These are phyloP conservation scores for Phataginus tetradactyla DNA, from an alignment of 2,797 vertebrate species.

Conservation along the genomic window DNA sequence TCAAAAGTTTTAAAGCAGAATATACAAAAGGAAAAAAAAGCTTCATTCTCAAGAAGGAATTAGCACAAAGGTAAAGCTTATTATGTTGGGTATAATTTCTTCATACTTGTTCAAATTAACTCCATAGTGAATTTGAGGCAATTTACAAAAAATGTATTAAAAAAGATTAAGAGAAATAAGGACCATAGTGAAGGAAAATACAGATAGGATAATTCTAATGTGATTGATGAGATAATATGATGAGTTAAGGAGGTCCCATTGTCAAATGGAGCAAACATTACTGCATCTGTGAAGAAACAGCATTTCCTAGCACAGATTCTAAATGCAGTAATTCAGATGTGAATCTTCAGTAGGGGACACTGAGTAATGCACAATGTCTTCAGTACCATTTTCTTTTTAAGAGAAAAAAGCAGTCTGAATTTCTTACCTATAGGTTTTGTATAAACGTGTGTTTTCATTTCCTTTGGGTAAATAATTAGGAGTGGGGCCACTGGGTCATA, in stretches of 20 bases:
- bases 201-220: neutral
- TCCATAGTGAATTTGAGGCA: neutral
- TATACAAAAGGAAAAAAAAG: neutral
- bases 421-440: neutral
- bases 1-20: neutral
- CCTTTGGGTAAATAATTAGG: neutral
- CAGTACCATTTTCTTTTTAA: constrained; percentile 16
- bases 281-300: neutral
- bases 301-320: neutral
- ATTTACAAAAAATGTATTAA: neutral
- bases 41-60: neutral
- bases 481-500: neutral
- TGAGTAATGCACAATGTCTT: constrained; percentile 20
- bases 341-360: neutral
- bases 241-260: neutral
- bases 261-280: neutral
- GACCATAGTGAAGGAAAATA: neutral
- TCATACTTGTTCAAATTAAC: neutral
- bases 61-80: neutral
- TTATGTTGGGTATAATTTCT: neutral
- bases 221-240: neutral
- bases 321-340: neutral
- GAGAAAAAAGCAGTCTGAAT: neutral
- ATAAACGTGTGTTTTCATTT: neutral
- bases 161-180: neutral